These are phyloP conservation scores for Eristalinus sepulchralis DNA, from an alignment of 2,888 invertebrate genomes.

Conservation along the genomic window DNA sequence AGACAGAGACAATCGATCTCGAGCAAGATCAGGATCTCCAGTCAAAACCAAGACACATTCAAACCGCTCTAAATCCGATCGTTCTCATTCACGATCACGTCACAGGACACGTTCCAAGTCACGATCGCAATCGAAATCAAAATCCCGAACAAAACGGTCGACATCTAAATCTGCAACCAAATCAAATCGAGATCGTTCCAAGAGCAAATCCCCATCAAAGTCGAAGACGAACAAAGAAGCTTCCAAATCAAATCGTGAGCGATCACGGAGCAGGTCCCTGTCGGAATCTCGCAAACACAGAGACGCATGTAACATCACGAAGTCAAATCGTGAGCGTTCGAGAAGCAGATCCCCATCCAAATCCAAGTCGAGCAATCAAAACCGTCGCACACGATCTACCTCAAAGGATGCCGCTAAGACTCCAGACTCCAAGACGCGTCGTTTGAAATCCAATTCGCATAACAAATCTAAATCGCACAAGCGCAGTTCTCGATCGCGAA, in stretches of 20 bases:
- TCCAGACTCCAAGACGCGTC: conserved; percentile 14
- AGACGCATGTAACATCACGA: neutral
- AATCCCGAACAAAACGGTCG: conserved; percentile 3
- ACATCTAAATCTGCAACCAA: conserved; percentile 7
- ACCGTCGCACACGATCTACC: neutral
- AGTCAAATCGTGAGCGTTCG: neutral
- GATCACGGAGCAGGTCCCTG: conserved; percentile 28
- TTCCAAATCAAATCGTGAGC: neutral
- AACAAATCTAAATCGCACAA: conserved; percentile 30
- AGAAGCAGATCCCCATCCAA: neutral
- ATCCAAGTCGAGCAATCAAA: neutral
- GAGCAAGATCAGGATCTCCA: conserved; percentile 33
- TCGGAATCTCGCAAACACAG: neutral
- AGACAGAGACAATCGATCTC: conserved; percentile 36
- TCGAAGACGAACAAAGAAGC: neutral
- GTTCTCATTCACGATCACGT: conserved; percentile 62
- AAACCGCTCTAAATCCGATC: conserved; percentile 49
- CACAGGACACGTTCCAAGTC: conserved; percentile 24
- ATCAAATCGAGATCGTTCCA: conserved; percentile 20
- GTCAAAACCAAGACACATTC: conserved; percentile 25
- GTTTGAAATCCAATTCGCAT: conserved; percentile 3
- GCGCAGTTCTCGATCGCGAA: conserved; percentile 21
- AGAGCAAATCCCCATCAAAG: neutral
- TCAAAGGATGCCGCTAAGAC: conserved; percentile 7
- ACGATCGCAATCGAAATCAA: conserved; percentile 28